Conservation (phyloP, 2,888 invertebrate genomes). For the Euplexia lucipara region DNA sequence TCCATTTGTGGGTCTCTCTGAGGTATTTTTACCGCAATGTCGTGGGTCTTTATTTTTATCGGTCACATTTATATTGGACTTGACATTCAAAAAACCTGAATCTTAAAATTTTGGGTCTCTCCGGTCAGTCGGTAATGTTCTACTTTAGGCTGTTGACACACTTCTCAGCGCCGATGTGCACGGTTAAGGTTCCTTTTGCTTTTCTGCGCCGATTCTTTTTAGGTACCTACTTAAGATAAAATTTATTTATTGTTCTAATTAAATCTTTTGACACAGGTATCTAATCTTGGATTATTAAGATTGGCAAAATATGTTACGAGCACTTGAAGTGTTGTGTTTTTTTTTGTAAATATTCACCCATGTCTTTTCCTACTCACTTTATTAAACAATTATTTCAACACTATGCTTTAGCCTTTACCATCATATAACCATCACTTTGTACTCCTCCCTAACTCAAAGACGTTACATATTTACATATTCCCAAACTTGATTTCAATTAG, state of each 20-base stretch:
- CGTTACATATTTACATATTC: conserved; percentile 59
- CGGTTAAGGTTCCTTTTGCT: conserved; percentile 2
- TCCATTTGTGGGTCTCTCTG: conserved; percentile 19
- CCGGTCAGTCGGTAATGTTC: conserved; percentile 35
- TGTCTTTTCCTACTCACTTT: too few relatives aligned
- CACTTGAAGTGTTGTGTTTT: too few relatives aligned
- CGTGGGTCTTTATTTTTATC: conserved; percentile 38
- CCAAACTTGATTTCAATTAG: conserved; percentile 54
- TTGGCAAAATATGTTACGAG: too few relatives aligned
- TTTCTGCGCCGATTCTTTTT: background rate
- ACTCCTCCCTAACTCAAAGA: conserved; percentile 27
- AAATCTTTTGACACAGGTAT: background rate
- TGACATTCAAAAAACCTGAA: conserved; percentile 57
- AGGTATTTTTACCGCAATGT: conserved; percentile 18
- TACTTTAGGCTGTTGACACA: conserved; percentile 41
- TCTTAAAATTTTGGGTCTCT: conserved; percentile 28
- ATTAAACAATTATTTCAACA: too few relatives aligned
- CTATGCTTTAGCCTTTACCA: too few relatives aligned
- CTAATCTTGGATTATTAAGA: too few relatives aligned
- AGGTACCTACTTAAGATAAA: background rate
- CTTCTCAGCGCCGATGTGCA: conserved; percentile 11
- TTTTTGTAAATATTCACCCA: too few relatives aligned
- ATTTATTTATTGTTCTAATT: background rate
- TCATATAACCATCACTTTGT: conserved; percentile 12
- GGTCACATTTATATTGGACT: conserved; percentile 44